Conservation (phyloP, 2,113 vertebrate species). For the Triplophysa dalaica region DNA sequence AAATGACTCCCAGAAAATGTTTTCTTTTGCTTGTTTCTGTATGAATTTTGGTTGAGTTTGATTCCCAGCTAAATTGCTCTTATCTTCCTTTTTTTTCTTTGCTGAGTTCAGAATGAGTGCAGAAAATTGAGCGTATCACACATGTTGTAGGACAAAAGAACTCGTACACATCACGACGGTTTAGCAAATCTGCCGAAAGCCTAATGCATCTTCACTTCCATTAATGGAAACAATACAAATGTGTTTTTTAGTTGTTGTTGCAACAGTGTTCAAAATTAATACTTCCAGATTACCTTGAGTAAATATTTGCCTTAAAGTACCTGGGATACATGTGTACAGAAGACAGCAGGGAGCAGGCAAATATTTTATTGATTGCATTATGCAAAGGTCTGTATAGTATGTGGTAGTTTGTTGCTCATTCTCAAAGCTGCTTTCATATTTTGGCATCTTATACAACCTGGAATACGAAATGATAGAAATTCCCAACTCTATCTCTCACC, state of each 20-base stretch:
- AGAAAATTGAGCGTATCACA: background rate
- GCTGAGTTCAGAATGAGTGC: background rate
- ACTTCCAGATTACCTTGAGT: constrained; percentile 3
- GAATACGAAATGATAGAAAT: background rate
- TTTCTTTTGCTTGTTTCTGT: background rate
- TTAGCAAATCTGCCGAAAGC: background rate
- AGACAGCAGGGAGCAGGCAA: background rate
- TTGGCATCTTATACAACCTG: background rate
- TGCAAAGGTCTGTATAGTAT: constrained; percentile 29
- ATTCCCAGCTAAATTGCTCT: background rate
- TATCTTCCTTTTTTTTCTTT: background rate
- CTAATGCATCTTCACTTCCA: constrained; percentile 34
- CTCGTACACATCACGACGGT: constrained; percentile 12
- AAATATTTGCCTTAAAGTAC: background rate
- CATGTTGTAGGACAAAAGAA: background rate
- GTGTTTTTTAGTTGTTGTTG: constrained; percentile 9
- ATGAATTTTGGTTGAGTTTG: constrained; percentile 5
- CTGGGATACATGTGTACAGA: background rate
- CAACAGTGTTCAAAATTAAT: constrained; percentile 24
- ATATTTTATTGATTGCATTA: constrained; percentile 9
- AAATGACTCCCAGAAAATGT: background rate
- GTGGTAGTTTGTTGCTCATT: background rate
- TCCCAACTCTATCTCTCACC: background rate
- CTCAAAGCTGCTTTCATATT: background rate
- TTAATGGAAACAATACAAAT: constrained; percentile 20